Percentiles rank a stretch among this genome's conserved stretches.
Evolutionary conservation across 2,113 vertebrate genomes (phyloP).

Genomic region (Seriola rivoliana): DNA sequence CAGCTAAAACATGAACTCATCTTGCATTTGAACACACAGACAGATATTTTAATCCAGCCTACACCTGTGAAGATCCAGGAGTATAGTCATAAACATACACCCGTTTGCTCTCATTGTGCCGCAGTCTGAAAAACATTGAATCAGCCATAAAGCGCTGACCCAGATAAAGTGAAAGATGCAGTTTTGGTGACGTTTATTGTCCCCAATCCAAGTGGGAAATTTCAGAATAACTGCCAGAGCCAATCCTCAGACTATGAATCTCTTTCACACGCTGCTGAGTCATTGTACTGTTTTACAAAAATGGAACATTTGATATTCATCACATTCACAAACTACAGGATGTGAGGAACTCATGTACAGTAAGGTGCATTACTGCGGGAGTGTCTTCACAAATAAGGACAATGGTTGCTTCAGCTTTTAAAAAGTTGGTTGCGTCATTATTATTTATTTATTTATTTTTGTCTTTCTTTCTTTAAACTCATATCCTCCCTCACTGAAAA

Average conservation of each 20-base stretch:
- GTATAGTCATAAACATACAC: constrained; percentile 33
- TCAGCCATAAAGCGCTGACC: constrained; percentile 65
- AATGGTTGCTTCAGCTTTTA: neutral
- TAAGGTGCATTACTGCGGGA: neutral
- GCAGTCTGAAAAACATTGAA: constrained; percentile 51
- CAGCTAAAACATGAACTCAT: neutral
- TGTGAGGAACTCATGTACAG: neutral
- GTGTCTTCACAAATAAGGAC: neutral
- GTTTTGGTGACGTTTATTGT: constrained; percentile 60
- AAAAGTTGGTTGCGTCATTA: neutral
- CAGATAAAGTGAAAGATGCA: constrained; percentile 54
- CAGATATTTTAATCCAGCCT: constrained; percentile 25
- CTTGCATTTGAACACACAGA: neutral
- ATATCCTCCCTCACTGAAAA: neutral
- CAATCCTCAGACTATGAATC: constrained; percentile 47
- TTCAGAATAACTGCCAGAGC: constrained; percentile 13
- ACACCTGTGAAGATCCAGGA: constrained; percentile 59
- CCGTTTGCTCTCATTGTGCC: constrained; percentile 51
- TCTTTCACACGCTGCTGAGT: constrained; percentile 41
- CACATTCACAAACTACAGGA: constrained; percentile 5
- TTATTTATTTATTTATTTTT: neutral
- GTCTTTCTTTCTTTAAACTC: neutral
- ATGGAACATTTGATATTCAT: constrained; percentile 33
- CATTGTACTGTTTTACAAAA: constrained; percentile 50
- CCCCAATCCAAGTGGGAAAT: constrained; percentile 58